Conservation (phyloP, 2,113 vertebrate genomes). For the Pongo pygmaeus region DNA sequence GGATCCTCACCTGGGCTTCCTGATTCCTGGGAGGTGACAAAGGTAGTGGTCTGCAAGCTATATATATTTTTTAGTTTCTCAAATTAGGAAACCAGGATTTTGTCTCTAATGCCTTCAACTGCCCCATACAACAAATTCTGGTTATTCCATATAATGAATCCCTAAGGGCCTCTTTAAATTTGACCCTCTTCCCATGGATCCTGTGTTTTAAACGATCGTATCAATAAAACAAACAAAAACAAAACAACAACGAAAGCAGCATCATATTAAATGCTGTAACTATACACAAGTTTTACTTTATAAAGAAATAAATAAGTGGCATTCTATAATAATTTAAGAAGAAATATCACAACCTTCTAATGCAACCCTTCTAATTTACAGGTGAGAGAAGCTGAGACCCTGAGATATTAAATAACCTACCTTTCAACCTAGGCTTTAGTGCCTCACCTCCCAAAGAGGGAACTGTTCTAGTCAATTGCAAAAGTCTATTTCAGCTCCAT, state of each 20-base stretch:
- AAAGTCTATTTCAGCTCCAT: not conserved
- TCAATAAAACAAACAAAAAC: not conserved
- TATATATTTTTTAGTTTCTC: not conserved
- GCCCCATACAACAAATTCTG: not conserved
- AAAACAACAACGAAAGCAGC: not conserved
- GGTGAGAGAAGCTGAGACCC: not conserved
- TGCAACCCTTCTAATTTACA: not conserved
- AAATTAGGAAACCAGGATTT: not conserved
- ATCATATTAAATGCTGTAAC: not conserved
- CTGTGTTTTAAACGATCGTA: not conserved
- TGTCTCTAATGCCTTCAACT: not conserved
- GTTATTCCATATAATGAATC: not conserved
- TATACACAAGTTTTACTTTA: not conserved
- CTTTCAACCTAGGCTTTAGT: not conserved
- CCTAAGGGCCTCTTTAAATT: not conserved
- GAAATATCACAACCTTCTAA: not conserved
- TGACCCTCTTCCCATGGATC: not conserved
- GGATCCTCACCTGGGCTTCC: not conserved
- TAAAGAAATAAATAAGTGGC: not conserved
- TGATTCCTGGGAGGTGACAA: not conserved
- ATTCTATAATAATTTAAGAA: not conserved
- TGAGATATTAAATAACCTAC: not conserved
- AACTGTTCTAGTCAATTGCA: not conserved
- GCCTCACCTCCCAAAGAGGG: not conserved
- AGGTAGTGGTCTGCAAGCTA: not conserved